A percentile compares a stretch with the other conserved stretches of the same genome.
Conservation (phyloP, 2,113 vertebrate genomes). For the Casuarius casuarius region DNA sequence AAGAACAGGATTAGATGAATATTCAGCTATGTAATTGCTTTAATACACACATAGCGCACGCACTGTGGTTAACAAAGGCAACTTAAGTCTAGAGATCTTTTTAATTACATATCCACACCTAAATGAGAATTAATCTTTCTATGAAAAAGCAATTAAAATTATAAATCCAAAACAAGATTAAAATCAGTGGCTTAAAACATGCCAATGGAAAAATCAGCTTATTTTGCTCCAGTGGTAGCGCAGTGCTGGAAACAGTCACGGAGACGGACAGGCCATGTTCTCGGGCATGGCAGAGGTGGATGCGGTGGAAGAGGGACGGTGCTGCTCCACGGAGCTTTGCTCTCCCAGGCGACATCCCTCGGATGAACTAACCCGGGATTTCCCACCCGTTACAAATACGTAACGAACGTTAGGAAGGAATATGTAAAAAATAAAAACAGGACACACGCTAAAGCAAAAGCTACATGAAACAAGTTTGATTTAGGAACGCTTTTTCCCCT, state of each 20-base stretch:
- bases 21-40: constrained; percentile 25
- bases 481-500: not conserved
- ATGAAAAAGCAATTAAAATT: constrained; percentile 3
- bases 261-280: rapidly evolving
- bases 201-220: not conserved
- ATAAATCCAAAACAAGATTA: not conserved
- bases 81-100: not conserved
- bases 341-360: rapidly evolving
- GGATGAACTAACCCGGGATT: too few relatives aligned
- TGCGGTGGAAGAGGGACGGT: not conserved
- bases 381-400: too few relatives aligned
- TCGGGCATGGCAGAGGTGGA: too few relatives aligned
- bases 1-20: constrained; percentile 22
- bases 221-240: not conserved
- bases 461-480: not conserved
- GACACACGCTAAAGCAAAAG: not conserved
- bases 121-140: constrained; percentile 22
- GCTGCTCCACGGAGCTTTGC: not conserved
- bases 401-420: not conserved
- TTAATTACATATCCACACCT: constrained; percentile 28
- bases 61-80: not conserved
- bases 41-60: not conserved
- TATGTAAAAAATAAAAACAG: not conserved
- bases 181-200: not conserved
- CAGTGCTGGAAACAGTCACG: rapidly evolving